These are phyloP conservation scores for Labeo rohita DNA, from an alignment of 2,113 vertebrate species.

Conservation along the genomic window DNA sequence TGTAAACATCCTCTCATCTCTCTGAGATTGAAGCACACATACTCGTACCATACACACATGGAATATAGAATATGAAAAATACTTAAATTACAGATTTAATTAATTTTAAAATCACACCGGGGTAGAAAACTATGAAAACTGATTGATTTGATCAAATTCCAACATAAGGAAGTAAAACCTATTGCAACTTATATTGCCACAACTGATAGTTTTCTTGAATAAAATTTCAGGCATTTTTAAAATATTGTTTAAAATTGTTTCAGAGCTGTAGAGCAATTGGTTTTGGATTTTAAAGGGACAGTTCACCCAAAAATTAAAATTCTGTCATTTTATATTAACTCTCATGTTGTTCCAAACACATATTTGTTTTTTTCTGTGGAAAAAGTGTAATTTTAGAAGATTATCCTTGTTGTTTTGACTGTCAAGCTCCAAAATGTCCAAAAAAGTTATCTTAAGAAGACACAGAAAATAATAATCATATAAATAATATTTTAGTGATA, in stretches of 20 bases:
- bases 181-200: background rate
- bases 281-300: background rate
- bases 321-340: background rate
- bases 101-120: background rate
- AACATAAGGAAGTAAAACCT: background rate
- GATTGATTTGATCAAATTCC: constrained; percentile 14
- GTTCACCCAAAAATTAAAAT: background rate
- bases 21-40: background rate
- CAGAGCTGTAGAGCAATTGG: background rate
- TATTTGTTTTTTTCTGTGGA: background rate
- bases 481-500: background rate
- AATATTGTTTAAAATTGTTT: background rate
- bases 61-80: background rate
- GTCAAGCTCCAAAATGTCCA: background rate
- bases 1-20: constrained; percentile 36
- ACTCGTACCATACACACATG: background rate
- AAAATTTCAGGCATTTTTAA: background rate
- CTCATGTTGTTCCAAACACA: background rate
- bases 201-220: background rate
- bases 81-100: background rate
- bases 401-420: background rate
- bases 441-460: background rate
- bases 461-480: background rate
- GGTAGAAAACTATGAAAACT: background rate
- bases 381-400: background rate